Evolutionary conservation across 2,113 vertebrate genomes (phyloP), one percentile per base, ranked within the genome.

Genomic region (Phaethornis superciliosus): DNA sequence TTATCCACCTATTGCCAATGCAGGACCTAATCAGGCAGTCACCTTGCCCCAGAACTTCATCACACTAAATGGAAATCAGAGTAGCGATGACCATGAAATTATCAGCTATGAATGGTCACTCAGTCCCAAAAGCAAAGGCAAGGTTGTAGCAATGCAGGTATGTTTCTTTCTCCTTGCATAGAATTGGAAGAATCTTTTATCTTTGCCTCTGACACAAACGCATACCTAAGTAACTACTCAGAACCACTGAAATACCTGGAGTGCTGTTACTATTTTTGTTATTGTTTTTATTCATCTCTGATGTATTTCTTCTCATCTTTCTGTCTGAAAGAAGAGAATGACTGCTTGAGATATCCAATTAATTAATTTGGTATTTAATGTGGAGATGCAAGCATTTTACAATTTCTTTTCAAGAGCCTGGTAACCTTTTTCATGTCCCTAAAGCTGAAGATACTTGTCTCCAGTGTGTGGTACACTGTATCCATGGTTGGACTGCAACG

Each of bases 21-120:
- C 97, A 14, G 98, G 98, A 44, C 97, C 98, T 7, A 98, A 98
- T 76, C 98, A 97, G 92, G 97, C 97, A 81, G 95, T 98, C 86
- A 98, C 95, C 69, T 96, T 98, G 80, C 98, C 98, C 26, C 94
- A 97, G 37, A 98, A 97, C 91, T 94, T 77, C 65, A 95, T 98
- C 86, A 98, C 92, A 0, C 74, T 98, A 85, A 98, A 98, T 78
- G 98, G 98, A 89, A 98, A 98, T 77, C 97, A 97, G 92, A 98
- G 98, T 96, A 98, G 93, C 1, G 98, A 98, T 62, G 98, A 98
- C 88, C 96, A 98, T 51, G 94, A 94, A 56, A 98, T 98, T 81
- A 92, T 97, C 40, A 94, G 96, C 80, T 98, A 98, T 40, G 95
- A 98, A 70, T 99, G 98, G 98, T 97, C 96, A 0, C 95, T 98